Conservation (phyloP, 2,888 invertebrate species). For the Ophioninae sp. region DNA sequence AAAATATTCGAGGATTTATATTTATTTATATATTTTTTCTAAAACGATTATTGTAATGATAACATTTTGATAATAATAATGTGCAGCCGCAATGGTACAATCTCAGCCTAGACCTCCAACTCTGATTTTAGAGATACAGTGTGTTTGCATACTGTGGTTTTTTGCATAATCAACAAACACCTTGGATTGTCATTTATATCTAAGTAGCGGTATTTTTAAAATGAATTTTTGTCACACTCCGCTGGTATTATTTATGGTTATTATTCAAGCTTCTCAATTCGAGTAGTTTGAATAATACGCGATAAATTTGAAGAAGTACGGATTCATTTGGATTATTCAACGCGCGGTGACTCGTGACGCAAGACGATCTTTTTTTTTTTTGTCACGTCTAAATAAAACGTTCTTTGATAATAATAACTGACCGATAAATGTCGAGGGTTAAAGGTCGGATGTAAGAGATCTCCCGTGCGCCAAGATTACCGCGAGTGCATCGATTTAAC, state of each 20-base stretch:
- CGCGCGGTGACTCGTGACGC: conserved; percentile 15
- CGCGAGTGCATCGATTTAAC: conserved; percentile 43
- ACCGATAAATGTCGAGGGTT: conserved; percentile 40
- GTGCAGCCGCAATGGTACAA: no score
- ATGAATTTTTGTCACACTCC: background rate
- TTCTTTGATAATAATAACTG: conserved; percentile 49
- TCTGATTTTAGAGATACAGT: no score
- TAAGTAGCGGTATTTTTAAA: background rate
- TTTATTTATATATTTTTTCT: no score
- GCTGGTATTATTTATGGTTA: background rate
- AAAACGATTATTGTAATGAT: no score
- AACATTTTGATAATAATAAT: no score
- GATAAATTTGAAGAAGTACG: background rate
- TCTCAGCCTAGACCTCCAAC: no score
- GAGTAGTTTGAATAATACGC: background rate
- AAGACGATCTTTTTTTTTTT: conserved; percentile 18
- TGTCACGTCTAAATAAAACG: conserved; percentile 26
- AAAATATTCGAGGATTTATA: no score
- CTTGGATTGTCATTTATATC: background rate
- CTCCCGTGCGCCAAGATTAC: conserved; percentile 26
- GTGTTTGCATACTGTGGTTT: background rate
- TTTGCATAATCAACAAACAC: background rate
- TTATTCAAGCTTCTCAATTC: background rate
- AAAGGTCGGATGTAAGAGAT: conserved; percentile 47
- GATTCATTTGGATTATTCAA: background rate